Conservation (phyloP, 1,140 invertebrate species). For the Colletes gigas region DNA sequence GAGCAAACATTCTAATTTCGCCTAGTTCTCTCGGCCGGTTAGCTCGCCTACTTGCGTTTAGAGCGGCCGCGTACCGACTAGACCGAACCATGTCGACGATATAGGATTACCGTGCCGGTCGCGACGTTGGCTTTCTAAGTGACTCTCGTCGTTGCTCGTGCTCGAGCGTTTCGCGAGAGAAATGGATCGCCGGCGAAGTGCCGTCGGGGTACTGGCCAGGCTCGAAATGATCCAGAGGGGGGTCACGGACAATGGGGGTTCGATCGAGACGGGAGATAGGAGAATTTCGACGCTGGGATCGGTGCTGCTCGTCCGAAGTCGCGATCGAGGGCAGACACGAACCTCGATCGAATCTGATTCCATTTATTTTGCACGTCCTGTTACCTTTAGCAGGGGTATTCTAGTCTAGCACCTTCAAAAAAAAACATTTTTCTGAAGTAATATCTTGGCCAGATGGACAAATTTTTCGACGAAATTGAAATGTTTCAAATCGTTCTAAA, state of each 20-base stretch:
- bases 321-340: not conserved
- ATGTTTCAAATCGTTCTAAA: too few relatives aligned
- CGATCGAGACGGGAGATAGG: not conserved
- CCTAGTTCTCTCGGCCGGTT: slow-evolving; percentile 68
- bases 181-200: slow-evolving; percentile 13
- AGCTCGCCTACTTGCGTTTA: slow-evolving; percentile 69
- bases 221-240: not conserved
- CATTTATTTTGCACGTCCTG: too few relatives aligned
- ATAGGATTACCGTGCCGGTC: slow-evolving; percentile 65
- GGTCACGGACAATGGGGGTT: not conserved
- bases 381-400: too few relatives aligned
- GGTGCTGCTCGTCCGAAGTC: too few relatives aligned
- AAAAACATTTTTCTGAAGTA: too few relatives aligned
- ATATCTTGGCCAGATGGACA: too few relatives aligned
- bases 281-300: too few relatives aligned
- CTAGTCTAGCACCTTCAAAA: too few relatives aligned
- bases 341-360: not conserved
- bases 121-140: slow-evolving; percentile 66
- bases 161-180: not conserved
- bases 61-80: slow-evolving; percentile 45
- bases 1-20: slow-evolving; percentile 72
- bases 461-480: too few relatives aligned
- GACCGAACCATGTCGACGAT: slow-evolving; percentile 66
- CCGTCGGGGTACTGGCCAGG: too few relatives aligned
- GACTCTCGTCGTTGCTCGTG: not conserved